A percentile compares a stretch with the other conserved stretches of the same genome.
Evolutionary conservation across 1,140 invertebrate genomes (phyloP).

Genomic region (Megalopta genalis): DNA sequence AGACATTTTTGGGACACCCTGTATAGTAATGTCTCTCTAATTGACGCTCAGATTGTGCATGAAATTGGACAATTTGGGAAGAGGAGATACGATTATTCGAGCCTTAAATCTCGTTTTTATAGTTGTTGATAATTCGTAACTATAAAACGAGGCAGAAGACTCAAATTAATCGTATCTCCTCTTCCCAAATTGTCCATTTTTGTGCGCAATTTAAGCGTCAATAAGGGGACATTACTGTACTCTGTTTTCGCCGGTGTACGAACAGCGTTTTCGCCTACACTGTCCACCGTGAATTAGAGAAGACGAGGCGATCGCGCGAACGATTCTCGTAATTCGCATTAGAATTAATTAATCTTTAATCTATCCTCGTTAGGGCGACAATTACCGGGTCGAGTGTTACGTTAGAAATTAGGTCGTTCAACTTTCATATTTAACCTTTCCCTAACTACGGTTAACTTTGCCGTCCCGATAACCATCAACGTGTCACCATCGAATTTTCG

Average conservation of each 20-base stretch:
- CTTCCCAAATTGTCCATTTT: too few relatives aligned
- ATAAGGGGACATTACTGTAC: too few relatives aligned
- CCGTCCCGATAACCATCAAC: neutral
- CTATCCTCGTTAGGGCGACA: slow-evolving; percentile 31
- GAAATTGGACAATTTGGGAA: too few relatives aligned
- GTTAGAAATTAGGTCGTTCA: slow-evolving; percentile 50
- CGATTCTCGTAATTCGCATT: slow-evolving; percentile 18
- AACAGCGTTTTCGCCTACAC: neutral
- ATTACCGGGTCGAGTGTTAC: slow-evolving; percentile 19
- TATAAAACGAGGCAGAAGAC: too few relatives aligned
- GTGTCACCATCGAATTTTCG: neutral
- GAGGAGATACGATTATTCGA: too few relatives aligned
- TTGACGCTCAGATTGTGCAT: too few relatives aligned
- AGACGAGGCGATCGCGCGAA: neutral
- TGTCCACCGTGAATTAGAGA: slow-evolving; percentile 22
- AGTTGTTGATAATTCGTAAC: too few relatives aligned
- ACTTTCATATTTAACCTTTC: slow-evolving; percentile 41
- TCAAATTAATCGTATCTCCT: too few relatives aligned
- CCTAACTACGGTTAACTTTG: slow-evolving; percentile 41
- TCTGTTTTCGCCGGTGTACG: neutral
- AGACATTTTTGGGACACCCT: too few relatives aligned
- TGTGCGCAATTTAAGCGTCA: too few relatives aligned
- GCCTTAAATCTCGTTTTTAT: too few relatives aligned
- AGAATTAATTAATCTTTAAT: slow-evolving; percentile 48
- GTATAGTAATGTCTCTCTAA: too few relatives aligned